Evolutionary conservation across 2,888 invertebrate genomes (phyloP).

Genomic region (Theodoxus fluviatilis): DNA sequence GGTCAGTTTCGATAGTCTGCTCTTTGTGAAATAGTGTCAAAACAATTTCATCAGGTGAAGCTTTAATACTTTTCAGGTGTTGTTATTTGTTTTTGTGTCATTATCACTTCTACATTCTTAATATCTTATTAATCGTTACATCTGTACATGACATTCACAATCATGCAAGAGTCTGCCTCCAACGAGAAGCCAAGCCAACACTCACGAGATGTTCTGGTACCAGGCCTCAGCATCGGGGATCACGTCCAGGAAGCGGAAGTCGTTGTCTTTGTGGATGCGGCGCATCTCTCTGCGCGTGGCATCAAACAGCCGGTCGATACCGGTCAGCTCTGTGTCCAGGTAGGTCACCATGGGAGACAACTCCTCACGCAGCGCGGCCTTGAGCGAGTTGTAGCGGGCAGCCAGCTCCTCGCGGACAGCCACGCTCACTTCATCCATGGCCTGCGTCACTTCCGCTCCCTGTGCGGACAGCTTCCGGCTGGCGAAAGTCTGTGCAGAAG

Average conservation of each 20-base stretch:
- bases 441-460: neutral
- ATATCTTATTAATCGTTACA: no score
- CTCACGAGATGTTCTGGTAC: no score
- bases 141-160: no score
- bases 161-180: no score
- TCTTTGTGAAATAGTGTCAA: no score
- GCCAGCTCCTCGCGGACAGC: conserved; percentile 31
- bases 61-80: no score
- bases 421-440: neutral
- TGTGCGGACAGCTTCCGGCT: neutral
- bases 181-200: no score
- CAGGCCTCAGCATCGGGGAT: no score
- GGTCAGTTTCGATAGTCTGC: no score
- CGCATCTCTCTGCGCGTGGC: conserved; percentile 36
- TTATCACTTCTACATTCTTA: no score
- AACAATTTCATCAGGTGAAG: no score
- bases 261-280: conserved; percentile 44
- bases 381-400: conserved; percentile 38
- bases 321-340: conserved; percentile 36
- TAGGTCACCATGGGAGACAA: conserved; percentile 36
- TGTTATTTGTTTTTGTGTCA: no score
- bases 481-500: conserved; percentile 14
- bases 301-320: conserved; percentile 33
- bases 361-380: conserved; percentile 38
- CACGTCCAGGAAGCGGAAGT: conserved; percentile 41